Base-by-base conservation (phyloP, 1,140 invertebrate species). In the Calosoma granatense region DNA sequence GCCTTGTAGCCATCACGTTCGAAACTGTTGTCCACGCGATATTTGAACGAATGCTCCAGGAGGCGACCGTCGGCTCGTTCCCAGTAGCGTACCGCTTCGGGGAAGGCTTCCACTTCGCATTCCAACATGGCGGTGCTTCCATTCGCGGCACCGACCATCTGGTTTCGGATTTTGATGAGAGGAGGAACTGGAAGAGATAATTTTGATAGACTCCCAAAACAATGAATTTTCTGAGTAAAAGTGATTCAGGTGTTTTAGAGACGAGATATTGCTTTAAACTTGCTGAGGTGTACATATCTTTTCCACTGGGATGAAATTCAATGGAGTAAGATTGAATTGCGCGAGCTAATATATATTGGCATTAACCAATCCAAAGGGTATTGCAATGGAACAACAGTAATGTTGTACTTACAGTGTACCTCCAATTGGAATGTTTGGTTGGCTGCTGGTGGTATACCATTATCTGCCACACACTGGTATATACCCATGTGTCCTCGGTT, bases 101-200 rank as follows among this genome's bases (percentile, higher is more conserved):
- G 93, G 69, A 84, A 94, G 0, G 91, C 90, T 72, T 95, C 92
- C 0, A 92, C 83, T 67, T 89, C 82, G 65, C 93, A 95, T 70
- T 92, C 87, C 2, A 94, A 72, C 9, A 82, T 77, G 2, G 84
- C 86, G 1, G 72, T 78, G 4, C 80, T 82, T 58, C 85, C 84
- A 65, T 84, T 85, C 41, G 78, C 76, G 0, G 82, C 85, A 15
- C 83, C 84, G 21, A 92, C 78, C 64, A 83, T 80, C 64, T 88
- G 85, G 59, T 84, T 84, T 51, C 81, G 81, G 43, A 94, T 87
- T 19, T 81, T 76, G 56, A 94, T 89, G 62, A 88, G 81, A 0
- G 91, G 90, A 23, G 86, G 76, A 75, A 93, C 90, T 93, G 72
- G 26, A 78, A 78, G 61, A 61, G 51, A 64, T 60, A 60, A 61